Evolutionary conservation across 2,797 vertebrate species (phyloP), one percentile per base, ranked within the genome.

Genomic region (Naso thynnoides): DNA sequence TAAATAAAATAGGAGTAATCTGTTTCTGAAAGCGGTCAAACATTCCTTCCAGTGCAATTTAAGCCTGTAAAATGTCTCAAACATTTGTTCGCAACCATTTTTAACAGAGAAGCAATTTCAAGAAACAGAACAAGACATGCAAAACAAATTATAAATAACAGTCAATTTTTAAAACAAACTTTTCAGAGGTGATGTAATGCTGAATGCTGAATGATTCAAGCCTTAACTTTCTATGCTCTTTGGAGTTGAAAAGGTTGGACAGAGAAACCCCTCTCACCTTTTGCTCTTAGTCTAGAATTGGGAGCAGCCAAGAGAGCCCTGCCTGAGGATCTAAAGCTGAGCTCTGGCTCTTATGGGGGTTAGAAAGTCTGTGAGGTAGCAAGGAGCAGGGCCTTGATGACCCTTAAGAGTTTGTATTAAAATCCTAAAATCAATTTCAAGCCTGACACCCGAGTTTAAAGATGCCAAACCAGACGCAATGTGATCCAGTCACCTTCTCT

Each of bases 291-390:
- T 59, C 59, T 62, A 54, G 61, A 83, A 78, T 3, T 47, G 41
- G 60, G 19, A 81, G 63, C 76, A 79, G 80, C 78, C 49, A 78
- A 78, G 29, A 57, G 44, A 83, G 38, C 16, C 45, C 48, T 59
- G 78, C 80, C 85, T 70, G 70, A 84, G 73, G 83, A 80, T 62
- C 67, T 77, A 29, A 31, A 74, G 71, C 72, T 66, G 61, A 76
- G 55, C 65, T 72, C 49, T 57, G 67, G 57, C 31, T 70, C 54
- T n/a, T 8, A 11, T n/a, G 56, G 36, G 50, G 76, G 71, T 83
- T 80, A 52, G 63, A 76, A 83, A 78, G 78, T 83, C 78, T 79
- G 59, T 2, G 45, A 70, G 48, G 62, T 45, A 62, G 49, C 64
- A 53, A 82, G 21, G 53, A 77, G 75, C 64, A 49, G 58, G 69